Conservation (phyloP, 92 coral and sea anemone genomes). For the Bergia puertoricense region DNA sequence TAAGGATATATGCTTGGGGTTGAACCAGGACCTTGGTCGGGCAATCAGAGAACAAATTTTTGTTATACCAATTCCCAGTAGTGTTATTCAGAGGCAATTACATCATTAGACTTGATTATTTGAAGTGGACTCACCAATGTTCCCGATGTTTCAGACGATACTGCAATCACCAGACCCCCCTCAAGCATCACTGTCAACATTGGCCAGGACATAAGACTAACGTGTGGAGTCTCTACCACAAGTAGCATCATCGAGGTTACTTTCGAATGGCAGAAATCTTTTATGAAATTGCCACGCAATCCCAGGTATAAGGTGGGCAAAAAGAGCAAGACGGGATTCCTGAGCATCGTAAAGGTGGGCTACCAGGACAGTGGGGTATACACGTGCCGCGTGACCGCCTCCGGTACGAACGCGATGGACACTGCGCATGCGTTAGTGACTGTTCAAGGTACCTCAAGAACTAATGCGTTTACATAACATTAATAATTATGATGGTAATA, state of each 20-base stretch:
- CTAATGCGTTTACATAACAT: background rate
- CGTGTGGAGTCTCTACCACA: conserved; percentile 67
- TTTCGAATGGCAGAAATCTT: conserved; percentile 66
- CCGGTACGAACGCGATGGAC: conserved; percentile 45
- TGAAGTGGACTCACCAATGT: background rate
- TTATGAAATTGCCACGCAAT: conserved; percentile 42
- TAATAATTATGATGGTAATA: background rate
- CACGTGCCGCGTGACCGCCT: conserved; percentile 56
- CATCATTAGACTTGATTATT: too few relatives aligned
- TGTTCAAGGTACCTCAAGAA: conserved; percentile 66
- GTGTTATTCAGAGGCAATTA: too few relatives aligned
- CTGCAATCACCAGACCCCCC: conserved; percentile 62
- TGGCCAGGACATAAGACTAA: conserved; percentile 58
- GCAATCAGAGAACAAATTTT: too few relatives aligned
- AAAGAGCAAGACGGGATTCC: conserved; percentile 48
- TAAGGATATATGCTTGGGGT: too few relatives aligned
- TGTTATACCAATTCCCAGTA: too few relatives aligned
- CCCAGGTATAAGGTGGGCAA: conserved; percentile 53
- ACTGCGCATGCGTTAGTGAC: conserved; percentile 57
- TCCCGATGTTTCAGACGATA: conserved; percentile 40
- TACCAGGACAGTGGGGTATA: conserved; percentile 73
- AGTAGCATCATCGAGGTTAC: conserved; percentile 58
- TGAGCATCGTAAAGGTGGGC: conserved; percentile 53
- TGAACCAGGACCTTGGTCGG: too few relatives aligned
- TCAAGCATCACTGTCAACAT: conserved; percentile 40